These are phyloP conservation scores for Serilophus lunatus DNA, from an alignment of 2,113 vertebrate species.

Conservation along the genomic window DNA sequence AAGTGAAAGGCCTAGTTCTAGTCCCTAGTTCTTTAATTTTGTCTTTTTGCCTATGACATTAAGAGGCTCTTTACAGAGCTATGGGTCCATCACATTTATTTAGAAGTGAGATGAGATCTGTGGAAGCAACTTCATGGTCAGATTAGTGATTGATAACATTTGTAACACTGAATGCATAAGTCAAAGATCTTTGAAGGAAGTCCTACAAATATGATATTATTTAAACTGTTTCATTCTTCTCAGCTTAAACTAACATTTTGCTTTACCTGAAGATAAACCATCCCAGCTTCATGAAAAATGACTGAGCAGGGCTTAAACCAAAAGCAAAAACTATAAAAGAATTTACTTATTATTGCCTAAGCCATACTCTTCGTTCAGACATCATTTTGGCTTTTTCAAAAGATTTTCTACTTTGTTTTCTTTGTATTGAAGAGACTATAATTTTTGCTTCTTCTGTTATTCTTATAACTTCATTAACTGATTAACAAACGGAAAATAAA, in stretches of 20 bases:
- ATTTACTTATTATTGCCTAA: background rate
- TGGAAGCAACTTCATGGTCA: background rate
- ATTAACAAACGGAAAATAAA: background rate
- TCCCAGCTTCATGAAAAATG: background rate
- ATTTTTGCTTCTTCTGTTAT: background rate
- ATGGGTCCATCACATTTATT: background rate
- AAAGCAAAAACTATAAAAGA: background rate
- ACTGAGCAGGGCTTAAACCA: background rate
- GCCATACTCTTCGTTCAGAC: background rate
- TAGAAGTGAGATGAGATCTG: background rate
- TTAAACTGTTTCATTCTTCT: background rate
- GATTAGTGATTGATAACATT: background rate
- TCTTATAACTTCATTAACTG: background rate
- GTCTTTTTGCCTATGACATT: background rate
- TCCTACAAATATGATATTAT: background rate
- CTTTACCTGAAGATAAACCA: background rate
- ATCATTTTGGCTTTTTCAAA: background rate
- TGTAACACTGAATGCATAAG: background rate
- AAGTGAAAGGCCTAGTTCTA: background rate
- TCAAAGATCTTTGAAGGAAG: background rate
- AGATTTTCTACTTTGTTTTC: background rate
- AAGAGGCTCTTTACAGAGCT: background rate
- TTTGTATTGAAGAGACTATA: background rate
- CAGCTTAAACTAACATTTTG: background rate
- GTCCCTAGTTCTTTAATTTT: background rate